Base-by-base conservation (phyloP, 2,888 invertebrate genomes). In the Pantelozetes paolii region DNA sequence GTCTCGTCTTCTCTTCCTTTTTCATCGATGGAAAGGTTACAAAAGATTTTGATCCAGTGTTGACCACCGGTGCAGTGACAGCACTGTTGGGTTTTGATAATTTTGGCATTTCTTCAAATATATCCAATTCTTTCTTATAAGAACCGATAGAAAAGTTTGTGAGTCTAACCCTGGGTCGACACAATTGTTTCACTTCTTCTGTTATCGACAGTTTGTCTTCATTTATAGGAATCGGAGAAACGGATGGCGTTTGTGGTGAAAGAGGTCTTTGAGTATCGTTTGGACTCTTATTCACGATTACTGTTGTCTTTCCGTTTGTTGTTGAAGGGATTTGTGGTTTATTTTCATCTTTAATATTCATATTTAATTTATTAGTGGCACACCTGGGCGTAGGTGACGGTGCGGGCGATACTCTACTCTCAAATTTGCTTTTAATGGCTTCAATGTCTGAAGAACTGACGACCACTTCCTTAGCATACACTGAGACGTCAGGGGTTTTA, bases 111-210 rank as follows among this genome's bases (percentile, higher is more conserved):
- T 74, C 54, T 69, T 75, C 73, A 32, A 67, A 75, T 23, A 75
- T 75, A 28, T 75, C 70, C 15, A 70, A 50, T 15, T 72, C 67
- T 50, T 69, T 57, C 40, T 75, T 73, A 36, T 48, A 75, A 13
- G 75, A 72, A 57, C 75, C 75, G 26, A 75, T 75, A n/a, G 48
- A 36, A 36, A 75, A 75, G 45, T 75, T 75, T 13, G 73, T 48
- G 15, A 75, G 36, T 48, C 64, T 54, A 18, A 54, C 57, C 32
- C 73, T 50, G 18, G 73, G 73, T n/a, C 69, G 48, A 40, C 73
- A 73, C 18, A 73, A 32, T 23, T 69, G 50, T 3, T 57, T 48
- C 32, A 73, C 73, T 26, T 59, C 40, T 18, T 73, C 50, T 13
- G 67, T 36, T 6, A 62, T 62, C 20, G 73, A 50, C 15, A 73